Conservation (phyloP, 2,797 vertebrate species). For the Phataginus tetradactyla region DNA sequence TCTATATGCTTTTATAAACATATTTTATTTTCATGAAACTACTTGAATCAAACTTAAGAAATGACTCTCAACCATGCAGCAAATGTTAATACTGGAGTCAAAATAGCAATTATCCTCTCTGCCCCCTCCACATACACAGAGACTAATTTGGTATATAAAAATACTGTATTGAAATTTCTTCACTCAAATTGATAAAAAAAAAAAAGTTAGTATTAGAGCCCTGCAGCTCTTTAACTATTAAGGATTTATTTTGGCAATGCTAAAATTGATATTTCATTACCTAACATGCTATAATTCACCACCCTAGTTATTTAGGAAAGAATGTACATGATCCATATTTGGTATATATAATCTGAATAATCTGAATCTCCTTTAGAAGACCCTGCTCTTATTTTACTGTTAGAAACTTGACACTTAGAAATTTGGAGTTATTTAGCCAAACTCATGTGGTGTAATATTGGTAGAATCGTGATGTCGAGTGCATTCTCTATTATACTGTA, state of each 20-base stretch:
- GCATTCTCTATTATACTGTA: neutral
- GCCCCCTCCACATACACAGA: neutral
- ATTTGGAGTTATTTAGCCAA: neutral
- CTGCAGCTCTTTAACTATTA: neutral
- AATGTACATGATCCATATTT: neutral
- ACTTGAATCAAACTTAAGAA: neutral
- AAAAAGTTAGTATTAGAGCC: neutral
- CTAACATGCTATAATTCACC: neutral
- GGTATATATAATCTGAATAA: neutral
- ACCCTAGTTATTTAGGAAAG: neutral
- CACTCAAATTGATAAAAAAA: neutral
- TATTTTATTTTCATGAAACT: neutral
- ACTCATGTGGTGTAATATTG: neutral
- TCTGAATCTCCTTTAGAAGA: neutral
- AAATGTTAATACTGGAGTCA: neutral
- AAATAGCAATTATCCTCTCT: neutral
- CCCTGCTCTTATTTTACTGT: neutral
- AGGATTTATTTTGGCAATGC: neutral
- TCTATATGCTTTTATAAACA: neutral
- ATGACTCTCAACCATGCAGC: neutral
- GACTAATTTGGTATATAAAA: neutral
- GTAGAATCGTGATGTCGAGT: neutral
- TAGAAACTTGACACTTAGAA: neutral
- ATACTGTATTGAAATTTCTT: neutral
- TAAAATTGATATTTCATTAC: neutral